phyloP scores from a whole-genome alignment of 2,888 invertebrate genomes.

The Venusia cambrica region DNA sequence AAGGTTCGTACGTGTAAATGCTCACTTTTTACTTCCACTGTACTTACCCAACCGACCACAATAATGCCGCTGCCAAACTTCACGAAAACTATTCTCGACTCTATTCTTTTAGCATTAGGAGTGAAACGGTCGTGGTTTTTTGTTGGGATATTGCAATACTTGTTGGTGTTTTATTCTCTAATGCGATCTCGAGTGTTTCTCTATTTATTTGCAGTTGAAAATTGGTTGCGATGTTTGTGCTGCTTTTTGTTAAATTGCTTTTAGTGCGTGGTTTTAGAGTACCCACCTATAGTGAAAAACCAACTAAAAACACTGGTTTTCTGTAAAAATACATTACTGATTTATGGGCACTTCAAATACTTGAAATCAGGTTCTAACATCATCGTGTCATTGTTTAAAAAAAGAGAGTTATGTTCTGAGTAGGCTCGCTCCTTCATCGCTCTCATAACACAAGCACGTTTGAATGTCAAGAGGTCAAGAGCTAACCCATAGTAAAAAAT shows the following conservation, averaged over 20 bases:
- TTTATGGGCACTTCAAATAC: too few relatives aligned
- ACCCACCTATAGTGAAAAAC: too few relatives aligned
- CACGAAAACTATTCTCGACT: conserved; percentile 7
- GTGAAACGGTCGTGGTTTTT: neutral
- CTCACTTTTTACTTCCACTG: conserved; percentile 38
- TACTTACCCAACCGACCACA: conserved; percentile 17
- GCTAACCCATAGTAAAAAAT: too few relatives aligned
- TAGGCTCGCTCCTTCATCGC: too few relatives aligned
- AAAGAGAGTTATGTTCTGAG: too few relatives aligned
- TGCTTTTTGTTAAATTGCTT: conserved; percentile 30
- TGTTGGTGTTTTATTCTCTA: conserved; percentile 36
- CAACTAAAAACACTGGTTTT: too few relatives aligned
- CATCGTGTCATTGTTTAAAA: too few relatives aligned
- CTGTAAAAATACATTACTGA: too few relatives aligned
- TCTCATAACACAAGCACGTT: too few relatives aligned
- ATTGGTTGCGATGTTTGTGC: conserved; percentile 43
- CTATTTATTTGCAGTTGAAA: conserved; percentile 41
- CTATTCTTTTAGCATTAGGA: neutral
- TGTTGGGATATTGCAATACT: conserved; percentile 7
- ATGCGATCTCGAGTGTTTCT: conserved; percentile 40
- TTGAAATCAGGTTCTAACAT: too few relatives aligned
- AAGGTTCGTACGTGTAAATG: conserved; percentile 35
- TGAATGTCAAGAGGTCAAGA: too few relatives aligned
- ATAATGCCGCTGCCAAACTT: conserved; percentile 10
- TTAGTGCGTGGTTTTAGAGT: conserved; percentile 18